Base-by-base conservation (phyloP, 1,140 invertebrate genomes). In the Meloidogyne hapla region DNA sequence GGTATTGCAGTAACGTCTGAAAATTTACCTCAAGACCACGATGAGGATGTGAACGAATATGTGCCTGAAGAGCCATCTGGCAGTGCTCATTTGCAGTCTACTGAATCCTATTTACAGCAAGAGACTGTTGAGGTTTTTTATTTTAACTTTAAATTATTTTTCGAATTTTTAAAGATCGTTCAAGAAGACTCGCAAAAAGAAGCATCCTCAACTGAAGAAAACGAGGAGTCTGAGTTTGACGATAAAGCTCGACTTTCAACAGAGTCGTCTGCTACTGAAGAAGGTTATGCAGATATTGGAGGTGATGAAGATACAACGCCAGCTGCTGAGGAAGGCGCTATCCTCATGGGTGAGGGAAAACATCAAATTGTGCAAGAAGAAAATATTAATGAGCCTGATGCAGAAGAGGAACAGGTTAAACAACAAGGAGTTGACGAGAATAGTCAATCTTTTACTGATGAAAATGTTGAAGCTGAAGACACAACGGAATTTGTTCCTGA, bases 381-480 rank as follows among this genome's bases (percentile, higher is more conserved):
- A 40, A 70, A 38, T 12, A 70, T 18, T 21, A 26, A 6, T 63
- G 64, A n/a, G 64, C 38, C 45, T 15, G 9, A 12, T n/a, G 13
- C 13, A 23, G 18, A 62, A 71, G 45, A 42, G 10, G 45, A 62
- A 56, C 45, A 48, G 2, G 12, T 62, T 48, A 42, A 33, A 23
- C 38, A 71, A 21, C 69, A 71, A 21, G 48, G 13, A 18, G 18
- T 15, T n/a, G 69, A 25, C 18, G 69, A 71, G 38, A 8, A 23
- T 0, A 48, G 18, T 15, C 28, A 67, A 23, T 67, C 65, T 67
- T 15, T 67, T 67, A 40, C 28, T 5, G 69, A 67, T 3, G 21
- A 62, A 70, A 65, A 10, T 12, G 21, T 8, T 23, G 33, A 74
- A 38, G 33, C 26, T 75, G 62, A 26, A 71, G 28, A 71, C 71